These are phyloP conservation scores for Gymnothorax javanicus DNA, from an alignment of 2,797 vertebrate species.

Conservation along the genomic window DNA sequence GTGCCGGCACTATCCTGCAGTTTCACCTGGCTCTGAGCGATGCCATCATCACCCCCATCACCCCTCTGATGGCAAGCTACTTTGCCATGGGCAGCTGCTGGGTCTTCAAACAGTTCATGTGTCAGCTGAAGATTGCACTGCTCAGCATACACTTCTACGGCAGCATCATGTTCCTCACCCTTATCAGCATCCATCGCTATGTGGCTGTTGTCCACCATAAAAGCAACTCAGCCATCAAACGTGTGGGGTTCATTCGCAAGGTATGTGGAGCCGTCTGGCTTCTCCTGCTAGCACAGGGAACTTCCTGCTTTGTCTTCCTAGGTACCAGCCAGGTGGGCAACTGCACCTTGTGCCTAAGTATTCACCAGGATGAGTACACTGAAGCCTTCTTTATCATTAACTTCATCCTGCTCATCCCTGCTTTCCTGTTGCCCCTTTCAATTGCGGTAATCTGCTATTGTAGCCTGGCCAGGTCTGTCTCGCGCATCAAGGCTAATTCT, in stretches of 20 bases:
- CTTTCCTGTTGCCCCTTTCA: constrained; percentile 66
- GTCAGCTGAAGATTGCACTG: constrained; percentile 64
- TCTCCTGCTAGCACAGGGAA: constrained; percentile 54
- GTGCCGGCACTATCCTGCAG: constrained; percentile 66
- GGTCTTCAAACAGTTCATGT: constrained; percentile 66
- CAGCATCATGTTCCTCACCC: constrained; percentile 69
- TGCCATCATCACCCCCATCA: constrained; percentile 54
- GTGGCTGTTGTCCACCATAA: constrained; percentile 60
- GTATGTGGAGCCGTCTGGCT: constrained; percentile 63
- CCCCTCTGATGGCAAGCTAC: constrained; percentile 61
- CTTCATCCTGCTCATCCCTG: constrained; percentile 52
- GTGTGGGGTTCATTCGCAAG: constrained; percentile 62
- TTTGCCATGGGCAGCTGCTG: constrained; percentile 56
- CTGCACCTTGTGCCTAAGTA: constrained; percentile 62
- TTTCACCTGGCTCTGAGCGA: constrained; percentile 73
- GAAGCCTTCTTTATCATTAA: constrained; percentile 63
- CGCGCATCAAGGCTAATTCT: constrained; percentile 57
- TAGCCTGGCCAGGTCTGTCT: constrained; percentile 57
- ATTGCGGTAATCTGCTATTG: constrained; percentile 60
- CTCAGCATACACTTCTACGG: constrained; percentile 66
- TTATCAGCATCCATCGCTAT: constrained; percentile 73
- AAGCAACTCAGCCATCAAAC: constrained; percentile 58
- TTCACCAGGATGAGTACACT: constrained; percentile 58
- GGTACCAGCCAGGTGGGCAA: constrained; percentile 50
- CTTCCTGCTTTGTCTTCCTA: constrained; percentile 59